These are phyloP conservation scores for Pangasianodon hypophthalmus DNA, from an alignment of 2,113 vertebrate genomes.

Conservation along the genomic window DNA sequence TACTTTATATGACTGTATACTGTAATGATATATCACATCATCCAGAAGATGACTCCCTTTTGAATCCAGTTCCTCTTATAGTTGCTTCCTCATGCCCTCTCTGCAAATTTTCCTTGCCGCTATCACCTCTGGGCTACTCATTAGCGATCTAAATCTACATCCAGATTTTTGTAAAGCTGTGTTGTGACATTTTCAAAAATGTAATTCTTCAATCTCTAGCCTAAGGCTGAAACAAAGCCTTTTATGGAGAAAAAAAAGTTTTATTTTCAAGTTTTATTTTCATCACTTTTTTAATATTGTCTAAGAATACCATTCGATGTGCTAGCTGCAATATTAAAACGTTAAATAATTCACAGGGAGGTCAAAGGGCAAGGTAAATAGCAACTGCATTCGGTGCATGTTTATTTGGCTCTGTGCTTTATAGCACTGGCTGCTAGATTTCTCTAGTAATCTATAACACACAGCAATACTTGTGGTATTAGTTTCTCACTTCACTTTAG, in stretches of 20 bases:
- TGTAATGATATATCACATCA: not conserved
- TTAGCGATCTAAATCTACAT: not conserved
- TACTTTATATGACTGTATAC: not conserved
- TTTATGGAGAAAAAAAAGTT: constrained; percentile 18
- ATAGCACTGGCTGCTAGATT: not conserved
- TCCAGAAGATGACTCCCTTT: not conserved
- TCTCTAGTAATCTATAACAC: not conserved
- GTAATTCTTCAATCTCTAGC: not conserved
- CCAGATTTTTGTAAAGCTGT: not conserved
- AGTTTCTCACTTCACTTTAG: not conserved
- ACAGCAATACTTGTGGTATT: not conserved
- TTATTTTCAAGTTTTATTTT: constrained; percentile 34
- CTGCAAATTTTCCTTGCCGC: not conserved
- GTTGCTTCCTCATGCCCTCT: not conserved
- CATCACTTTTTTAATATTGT: constrained; percentile 25
- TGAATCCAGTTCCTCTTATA: not conserved
- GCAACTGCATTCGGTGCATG: not conserved
- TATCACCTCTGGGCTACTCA: not conserved
- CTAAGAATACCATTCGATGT: constrained; percentile 31
- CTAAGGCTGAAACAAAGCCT: not conserved
- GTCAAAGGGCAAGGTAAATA: constrained; percentile 30
- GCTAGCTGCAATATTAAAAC: constrained; percentile 28
- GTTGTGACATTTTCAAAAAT: constrained; percentile 6
- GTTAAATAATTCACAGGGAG: constrained; percentile 43
- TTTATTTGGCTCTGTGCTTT: constrained; percentile 15